Conservation (phyloP, 1,140 invertebrate genomes). For the Drosophila nigrodunni region DNA sequence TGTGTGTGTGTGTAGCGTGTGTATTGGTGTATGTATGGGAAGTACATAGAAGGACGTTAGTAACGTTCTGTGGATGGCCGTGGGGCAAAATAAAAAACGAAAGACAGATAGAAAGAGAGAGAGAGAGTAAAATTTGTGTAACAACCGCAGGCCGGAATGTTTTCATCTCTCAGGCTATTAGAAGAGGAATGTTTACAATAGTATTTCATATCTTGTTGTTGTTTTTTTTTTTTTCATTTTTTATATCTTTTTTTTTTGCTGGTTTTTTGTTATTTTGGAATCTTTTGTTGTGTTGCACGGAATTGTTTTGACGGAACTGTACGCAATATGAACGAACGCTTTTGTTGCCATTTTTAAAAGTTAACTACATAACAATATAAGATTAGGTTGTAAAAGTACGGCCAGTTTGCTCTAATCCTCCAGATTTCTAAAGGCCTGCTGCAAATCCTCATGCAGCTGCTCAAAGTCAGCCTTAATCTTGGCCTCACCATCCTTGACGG, state of each 20-base stretch:
- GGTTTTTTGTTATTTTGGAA: constrained; percentile 34
- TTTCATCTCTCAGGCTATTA: constrained; percentile 59
- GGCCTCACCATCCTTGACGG: constrained; percentile 97
- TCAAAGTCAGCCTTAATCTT: constrained; percentile 99
- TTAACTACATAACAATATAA: constrained; percentile 83
- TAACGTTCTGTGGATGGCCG: constrained; percentile 30
- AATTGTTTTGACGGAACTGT: constrained; percentile 59
- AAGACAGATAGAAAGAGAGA: constrained; percentile 30
- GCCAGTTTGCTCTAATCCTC: constrained; percentile 92
- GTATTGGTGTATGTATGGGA: constrained; percentile 32
- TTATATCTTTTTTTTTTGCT: constrained; percentile 20
- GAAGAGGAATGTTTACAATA: constrained; percentile 63
- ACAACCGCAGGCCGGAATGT: constrained; percentile 79
- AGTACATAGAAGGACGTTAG: constrained; percentile 78
- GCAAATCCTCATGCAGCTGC: constrained; percentile 97
- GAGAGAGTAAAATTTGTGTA: constrained; percentile 21
- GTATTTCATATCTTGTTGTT: constrained; percentile 16
- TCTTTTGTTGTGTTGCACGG: constrained; percentile 52
- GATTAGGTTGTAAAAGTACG: constrained; percentile 78
- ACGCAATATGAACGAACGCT: constrained; percentile 51
- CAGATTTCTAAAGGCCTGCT: constrained; percentile 98
- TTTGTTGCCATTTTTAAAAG: constrained; percentile 67
- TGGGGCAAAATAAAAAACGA: constrained; percentile 10
- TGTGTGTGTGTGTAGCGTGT: constrained; percentile 21
- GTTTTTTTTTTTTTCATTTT: not conserved